Evolutionary conservation across 2,113 vertebrate genomes (phyloP).

Genomic region (Phylloscopus trochiloides): DNA sequence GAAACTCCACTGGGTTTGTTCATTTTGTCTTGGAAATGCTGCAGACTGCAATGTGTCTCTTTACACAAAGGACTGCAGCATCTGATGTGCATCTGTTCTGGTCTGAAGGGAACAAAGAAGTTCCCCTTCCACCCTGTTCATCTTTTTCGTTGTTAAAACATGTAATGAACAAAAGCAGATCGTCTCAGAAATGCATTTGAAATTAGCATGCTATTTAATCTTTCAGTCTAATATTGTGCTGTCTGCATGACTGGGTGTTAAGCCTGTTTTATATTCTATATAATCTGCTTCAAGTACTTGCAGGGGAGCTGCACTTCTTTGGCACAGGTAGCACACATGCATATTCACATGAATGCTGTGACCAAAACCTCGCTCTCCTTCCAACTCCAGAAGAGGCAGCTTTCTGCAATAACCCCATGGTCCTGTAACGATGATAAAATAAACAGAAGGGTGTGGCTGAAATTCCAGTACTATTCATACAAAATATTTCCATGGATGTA

Average conservation of each 20-base stretch:
- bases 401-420: background rate
- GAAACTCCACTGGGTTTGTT: background rate
- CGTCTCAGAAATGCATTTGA: background rate
- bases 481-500: background rate
- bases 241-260: background rate
- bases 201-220: background rate
- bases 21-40: background rate
- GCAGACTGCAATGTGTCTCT: background rate
- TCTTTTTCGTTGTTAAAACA: conserved; percentile 19
- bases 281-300: background rate
- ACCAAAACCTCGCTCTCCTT: background rate
- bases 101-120: conserved; percentile 18
- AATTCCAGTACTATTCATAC: background rate
- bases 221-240: background rate
- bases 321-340: background rate
- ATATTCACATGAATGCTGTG: background rate
- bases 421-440: background rate
- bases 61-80: background rate
- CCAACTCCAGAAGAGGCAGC: background rate
- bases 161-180: conserved; percentile 1
- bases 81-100: conserved; percentile 26
- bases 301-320: background rate
- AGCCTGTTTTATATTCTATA: background rate
- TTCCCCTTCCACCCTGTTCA: background rate
- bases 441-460: background rate